Percentiles rank a stretch among this genome's conserved stretches.
phyloP scores from a whole-genome alignment of 2,113 vertebrate species.

The Triplophysa rosa region DNA sequence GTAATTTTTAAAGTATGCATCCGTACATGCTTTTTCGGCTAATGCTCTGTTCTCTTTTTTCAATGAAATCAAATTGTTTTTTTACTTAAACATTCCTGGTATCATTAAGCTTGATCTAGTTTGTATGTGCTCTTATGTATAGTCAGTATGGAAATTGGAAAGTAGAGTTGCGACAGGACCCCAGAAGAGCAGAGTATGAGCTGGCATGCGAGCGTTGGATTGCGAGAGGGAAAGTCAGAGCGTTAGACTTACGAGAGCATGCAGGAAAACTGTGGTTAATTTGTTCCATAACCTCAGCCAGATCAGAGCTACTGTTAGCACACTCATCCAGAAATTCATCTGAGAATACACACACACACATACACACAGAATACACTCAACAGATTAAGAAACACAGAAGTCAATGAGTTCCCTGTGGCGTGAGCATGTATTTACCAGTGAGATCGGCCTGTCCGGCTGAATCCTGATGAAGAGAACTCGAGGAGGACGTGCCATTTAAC shows the following conservation, averaged over 20 bases:
- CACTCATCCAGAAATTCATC: constrained; percentile 85
- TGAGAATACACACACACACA: constrained; percentile 55
- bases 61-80: neutral
- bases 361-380: constrained; percentile 43
- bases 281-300: constrained; percentile 95
- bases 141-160: neutral
- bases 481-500: constrained; percentile 83
- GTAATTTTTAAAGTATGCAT: neutral
- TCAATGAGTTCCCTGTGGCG: neutral
- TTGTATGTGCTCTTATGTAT: neutral
- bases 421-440: constrained; percentile 73
- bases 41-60: too few relatives aligned
- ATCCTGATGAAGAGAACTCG: constrained; percentile 77
- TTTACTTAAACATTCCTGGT: neutral
- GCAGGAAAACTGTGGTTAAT: constrained; percentile 93
- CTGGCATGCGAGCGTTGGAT: constrained; percentile 4
- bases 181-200: constrained; percentile 13
- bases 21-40: too few relatives aligned
- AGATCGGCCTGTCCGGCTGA: constrained; percentile 75
- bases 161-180: neutral
- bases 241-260: constrained; percentile 85
- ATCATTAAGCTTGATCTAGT: neutral
- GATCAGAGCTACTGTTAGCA: constrained; percentile 84
- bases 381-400: neutral
- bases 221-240: neutral